Evolutionary conservation across 2,888 invertebrate genomes (phyloP), one percentile per base, ranked within the genome.

Genomic region (Dorcus parallelipipedus): DNA sequence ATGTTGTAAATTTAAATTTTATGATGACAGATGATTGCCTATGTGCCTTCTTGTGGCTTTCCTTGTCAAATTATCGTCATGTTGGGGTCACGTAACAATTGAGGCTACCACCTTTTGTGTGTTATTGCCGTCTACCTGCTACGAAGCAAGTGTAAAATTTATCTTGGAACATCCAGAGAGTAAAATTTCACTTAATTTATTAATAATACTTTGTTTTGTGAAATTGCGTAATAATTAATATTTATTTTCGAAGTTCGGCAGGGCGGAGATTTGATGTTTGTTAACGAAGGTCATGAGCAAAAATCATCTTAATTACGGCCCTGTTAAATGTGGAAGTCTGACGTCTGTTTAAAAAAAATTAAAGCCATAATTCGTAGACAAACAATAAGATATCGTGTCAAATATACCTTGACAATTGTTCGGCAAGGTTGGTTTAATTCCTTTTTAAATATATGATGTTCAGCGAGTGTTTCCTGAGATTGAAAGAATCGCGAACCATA

Each of bases 61-160:
- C 53, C 59, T 66, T 68, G 69, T 68, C 67, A 67, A 61, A 65
- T 68, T 67, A 67, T 64, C 64, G 58, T 66, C 52, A 58, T 59
- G 54, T 64, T 58, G 42, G 47, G 59, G 56, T 45, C 49, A 43
- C 41, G 33, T 20, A 49, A 59, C 55, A 59, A 55, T 51, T 52
- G 54, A 42, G 51, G 59, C 40, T 38, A 51, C 52, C 55, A 55
- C 55, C 59, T 55, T 55, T 50, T 54, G 42, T 41, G 47, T 10
- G 43, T 38, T 42, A 48, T 49, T 39, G 43, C 42, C 56, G 56
- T 60, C 60, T 66, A 67, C 67, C 65, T 67, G 67, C 56, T 38
- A 26, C 47, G 49, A 20, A 49, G 43, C 55, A 55, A 52, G 57
- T 57, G 57, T 53, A 57, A 48, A 57, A 55, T 42, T 49, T 55